Conservation (phyloP, 2,113 vertebrate genomes). For the Corythoichthys intestinalis region DNA sequence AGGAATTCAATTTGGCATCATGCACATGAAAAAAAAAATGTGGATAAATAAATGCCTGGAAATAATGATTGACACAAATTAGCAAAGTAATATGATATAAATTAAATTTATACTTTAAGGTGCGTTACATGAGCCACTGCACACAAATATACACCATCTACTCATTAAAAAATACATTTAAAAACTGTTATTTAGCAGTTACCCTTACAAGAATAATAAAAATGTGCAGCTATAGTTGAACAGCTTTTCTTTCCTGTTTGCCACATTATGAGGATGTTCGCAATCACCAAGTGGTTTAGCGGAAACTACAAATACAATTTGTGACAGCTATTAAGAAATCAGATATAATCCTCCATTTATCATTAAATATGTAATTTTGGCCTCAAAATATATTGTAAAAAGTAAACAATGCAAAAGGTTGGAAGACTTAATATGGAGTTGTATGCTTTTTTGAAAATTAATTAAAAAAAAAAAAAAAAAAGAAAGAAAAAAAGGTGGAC, state of each 20-base stretch:
- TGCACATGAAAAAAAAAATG: constrained; percentile 12
- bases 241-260: background rate
- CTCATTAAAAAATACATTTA: background rate
- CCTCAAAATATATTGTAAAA: background rate
- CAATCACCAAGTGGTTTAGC: constrained; percentile 30
- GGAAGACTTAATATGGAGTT: background rate
- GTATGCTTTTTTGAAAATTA: constrained; percentile 4
- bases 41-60: background rate
- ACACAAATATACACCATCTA: background rate
- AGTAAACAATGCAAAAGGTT: background rate
- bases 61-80: background rate
- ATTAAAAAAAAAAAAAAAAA: too few relatives aligned
- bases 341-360: background rate
- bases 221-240: background rate
- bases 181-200: background rate
- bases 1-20: background rate
- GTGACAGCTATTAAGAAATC: background rate
- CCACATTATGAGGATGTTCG: background rate
- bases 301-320: constrained; percentile 35
- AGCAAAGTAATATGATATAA: constrained; percentile 1
- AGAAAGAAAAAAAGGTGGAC: background rate
- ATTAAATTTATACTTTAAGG: background rate
- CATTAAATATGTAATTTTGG: background rate
- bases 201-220: constrained; percentile 17
- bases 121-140: constrained; percentile 9